Evolutionary conservation across 2,888 invertebrate genomes (phyloP).

Genomic region (Agrotis exclamationis): DNA sequence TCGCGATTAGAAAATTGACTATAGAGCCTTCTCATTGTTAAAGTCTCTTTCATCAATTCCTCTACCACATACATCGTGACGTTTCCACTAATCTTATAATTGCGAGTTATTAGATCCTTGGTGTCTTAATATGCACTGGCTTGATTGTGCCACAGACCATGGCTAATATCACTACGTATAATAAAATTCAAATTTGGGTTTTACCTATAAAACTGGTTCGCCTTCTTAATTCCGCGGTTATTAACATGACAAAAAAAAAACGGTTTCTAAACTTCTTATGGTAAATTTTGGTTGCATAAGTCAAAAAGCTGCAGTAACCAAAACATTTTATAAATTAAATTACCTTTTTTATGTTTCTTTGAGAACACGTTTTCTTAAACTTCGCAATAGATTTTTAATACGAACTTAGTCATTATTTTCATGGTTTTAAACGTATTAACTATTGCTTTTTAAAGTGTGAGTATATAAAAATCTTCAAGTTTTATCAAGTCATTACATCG

Average conservation of each 20-base stretch:
- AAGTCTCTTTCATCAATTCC: neutral
- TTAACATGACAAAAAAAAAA: conserved; percentile 16
- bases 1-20: neutral
- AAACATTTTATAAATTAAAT: too few species aligned
- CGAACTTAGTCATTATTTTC: too few species aligned
- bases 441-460: too few species aligned
- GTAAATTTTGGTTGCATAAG: neutral
- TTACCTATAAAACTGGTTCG: neutral
- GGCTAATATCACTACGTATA: neutral
- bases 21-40: neutral
- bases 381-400: neutral
- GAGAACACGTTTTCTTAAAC: neutral
- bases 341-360: neutral
- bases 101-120: neutral
- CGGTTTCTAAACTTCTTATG: conserved; percentile 13
- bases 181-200: conserved; percentile 16
- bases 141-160: too few species aligned
- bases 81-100: too few species aligned
- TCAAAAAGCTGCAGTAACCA: neutral
- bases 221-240: neutral
- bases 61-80: neutral
- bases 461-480: neutral
- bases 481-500: too few species aligned
- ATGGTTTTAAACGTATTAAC: too few species aligned
- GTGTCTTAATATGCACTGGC: neutral